Conservation (phyloP, 2,113 vertebrate species). For the Octodon degus region DNA sequence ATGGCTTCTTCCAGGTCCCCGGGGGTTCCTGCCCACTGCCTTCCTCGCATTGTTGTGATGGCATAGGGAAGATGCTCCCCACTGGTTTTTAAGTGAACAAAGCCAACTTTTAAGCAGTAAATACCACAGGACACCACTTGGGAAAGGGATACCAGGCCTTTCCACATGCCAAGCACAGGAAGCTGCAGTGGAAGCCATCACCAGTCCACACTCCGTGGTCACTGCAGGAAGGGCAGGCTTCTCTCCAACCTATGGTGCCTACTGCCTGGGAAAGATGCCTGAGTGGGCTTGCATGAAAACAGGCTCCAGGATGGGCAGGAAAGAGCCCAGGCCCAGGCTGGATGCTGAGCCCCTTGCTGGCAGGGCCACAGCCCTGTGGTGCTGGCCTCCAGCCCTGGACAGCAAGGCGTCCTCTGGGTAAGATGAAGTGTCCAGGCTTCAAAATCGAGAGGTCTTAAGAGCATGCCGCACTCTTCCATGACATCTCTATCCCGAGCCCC, state of each 20-base stretch:
- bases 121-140: background rate
- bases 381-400: background rate
- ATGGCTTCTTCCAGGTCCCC: too few species aligned
- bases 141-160: background rate
- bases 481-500: background rate
- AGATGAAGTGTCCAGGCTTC: background rate
- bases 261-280: background rate
- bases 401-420: too few species aligned
- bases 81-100: background rate
- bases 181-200: background rate
- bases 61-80: background rate
- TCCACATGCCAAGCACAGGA: background rate
- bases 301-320: background rate
- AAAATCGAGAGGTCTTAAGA: background rate
- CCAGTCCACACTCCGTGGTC: background rate
- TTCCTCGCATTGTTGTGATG: rapidly evolving
- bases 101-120: background rate
- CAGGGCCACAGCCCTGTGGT: background rate
- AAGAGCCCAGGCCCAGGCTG: background rate
- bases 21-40: background rate
- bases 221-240: background rate
- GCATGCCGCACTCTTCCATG: background rate
- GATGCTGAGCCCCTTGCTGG: background rate
- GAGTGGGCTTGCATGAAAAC: background rate
- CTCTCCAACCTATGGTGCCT: background rate